Percentiles rank a stretch among this genome's conserved stretches.
phyloP scores from a whole-genome alignment of 2,113 vertebrate species.

The Bagarius yarrelli region DNA sequence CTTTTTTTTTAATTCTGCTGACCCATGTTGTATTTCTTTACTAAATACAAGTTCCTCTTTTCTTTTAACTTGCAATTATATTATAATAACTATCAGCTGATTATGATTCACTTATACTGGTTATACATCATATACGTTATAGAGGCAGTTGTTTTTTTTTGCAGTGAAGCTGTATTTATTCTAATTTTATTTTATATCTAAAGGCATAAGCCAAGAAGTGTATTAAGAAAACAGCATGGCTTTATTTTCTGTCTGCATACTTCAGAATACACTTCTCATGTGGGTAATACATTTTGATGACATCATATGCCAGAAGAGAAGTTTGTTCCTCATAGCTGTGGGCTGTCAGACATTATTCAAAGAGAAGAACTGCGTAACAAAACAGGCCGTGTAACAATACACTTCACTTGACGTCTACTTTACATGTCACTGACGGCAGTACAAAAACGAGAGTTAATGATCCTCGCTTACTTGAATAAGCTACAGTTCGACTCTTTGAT shows the following conservation, averaged over 20 bases:
- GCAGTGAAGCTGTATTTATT: not conserved
- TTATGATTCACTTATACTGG: not conserved
- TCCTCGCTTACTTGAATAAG: not conserved
- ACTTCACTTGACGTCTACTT: constrained; percentile 9
- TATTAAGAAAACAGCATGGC: not conserved
- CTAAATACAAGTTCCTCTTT: too few species aligned
- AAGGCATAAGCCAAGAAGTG: too few species aligned
- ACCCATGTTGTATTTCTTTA: not conserved
- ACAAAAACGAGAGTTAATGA: not conserved
- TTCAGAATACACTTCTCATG: not conserved
- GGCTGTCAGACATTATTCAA: constrained; percentile 11
- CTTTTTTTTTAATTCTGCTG: not conserved
- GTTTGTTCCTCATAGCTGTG: constrained; percentile 9
- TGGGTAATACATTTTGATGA: constrained; percentile 17
- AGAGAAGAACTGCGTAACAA: not conserved
- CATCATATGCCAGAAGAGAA: not conserved
- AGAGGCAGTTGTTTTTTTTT: not conserved
- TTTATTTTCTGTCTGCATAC: not conserved
- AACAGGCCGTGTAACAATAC: constrained; percentile 12
- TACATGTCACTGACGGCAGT: not conserved
- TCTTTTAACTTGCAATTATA: not conserved
- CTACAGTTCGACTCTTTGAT: not conserved
- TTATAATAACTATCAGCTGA: not conserved
- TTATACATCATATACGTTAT: not conserved
- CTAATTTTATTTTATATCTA: not conserved